Conservation (phyloP, 2,113 vertebrate species). For the Poeciliopsis retropinna region DNA sequence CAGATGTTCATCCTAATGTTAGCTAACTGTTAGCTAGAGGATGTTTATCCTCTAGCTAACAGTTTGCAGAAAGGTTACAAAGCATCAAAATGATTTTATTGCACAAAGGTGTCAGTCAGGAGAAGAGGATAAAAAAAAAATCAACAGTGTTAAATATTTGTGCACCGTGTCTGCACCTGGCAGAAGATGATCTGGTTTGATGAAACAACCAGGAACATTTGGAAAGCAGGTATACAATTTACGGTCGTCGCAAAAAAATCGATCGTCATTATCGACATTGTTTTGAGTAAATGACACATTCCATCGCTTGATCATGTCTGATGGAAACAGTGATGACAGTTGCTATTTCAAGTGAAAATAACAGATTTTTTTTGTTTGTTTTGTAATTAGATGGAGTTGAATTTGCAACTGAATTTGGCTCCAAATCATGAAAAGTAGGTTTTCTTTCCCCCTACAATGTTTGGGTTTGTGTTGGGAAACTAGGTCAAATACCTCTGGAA, state of each 20-base stretch:
- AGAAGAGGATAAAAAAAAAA: background rate
- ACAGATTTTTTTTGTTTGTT: background rate
- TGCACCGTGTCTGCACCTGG: background rate
- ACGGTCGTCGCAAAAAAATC: background rate
- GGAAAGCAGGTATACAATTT: background rate
- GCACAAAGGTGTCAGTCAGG: too few species aligned
- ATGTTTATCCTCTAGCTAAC: background rate
- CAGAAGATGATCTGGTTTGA: background rate
- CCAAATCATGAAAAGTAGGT: background rate
- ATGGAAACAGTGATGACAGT: background rate
- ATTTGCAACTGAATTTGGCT: conserved; percentile 15
- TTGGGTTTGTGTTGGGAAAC: conserved; percentile 10
- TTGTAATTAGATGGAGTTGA: background rate
- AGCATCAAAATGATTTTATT: too few species aligned
- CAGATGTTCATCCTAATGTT: background rate
- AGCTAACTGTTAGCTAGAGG: too few species aligned
- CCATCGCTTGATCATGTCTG: background rate
- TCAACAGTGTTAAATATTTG: background rate
- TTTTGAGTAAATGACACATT: background rate
- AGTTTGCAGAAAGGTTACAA: background rate
- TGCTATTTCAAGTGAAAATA: background rate
- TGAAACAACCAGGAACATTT: background rate
- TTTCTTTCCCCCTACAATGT: conserved; percentile 2
- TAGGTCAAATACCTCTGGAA: conserved; percentile 64
- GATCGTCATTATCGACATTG: background rate